Conservation (phyloP, 2,113 vertebrate genomes). For the Dasyprocta punctata region DNA sequence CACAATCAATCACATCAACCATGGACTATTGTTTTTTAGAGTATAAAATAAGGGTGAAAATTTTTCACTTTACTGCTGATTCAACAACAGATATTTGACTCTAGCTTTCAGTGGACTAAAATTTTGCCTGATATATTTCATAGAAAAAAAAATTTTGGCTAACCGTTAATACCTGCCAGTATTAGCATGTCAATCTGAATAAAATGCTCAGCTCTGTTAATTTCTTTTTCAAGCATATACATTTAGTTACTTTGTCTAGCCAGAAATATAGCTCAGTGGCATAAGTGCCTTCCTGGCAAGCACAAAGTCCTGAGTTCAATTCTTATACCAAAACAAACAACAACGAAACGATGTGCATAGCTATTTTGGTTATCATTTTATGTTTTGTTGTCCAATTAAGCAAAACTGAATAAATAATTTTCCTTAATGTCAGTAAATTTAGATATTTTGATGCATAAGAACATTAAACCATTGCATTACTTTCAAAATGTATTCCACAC, state of each 20-base stretch:
- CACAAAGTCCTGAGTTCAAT: too few relatives aligned
- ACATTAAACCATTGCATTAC: neutral
- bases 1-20: neutral
- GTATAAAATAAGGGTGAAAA: neutral
- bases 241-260: neutral
- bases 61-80: neutral
- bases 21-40: neutral
- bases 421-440: conserved; percentile 35
- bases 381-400: neutral
- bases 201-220: neutral
- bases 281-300: too few relatives aligned
- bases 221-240: neutral
- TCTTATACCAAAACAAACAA: too few relatives aligned
- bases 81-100: conserved; percentile 17
- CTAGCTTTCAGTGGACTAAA: neutral
- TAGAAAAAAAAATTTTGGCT: neutral
- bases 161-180: neutral
- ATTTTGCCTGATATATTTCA: neutral
- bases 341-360: too few relatives aligned
- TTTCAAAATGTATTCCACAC: neutral
- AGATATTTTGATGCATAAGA: neutral
- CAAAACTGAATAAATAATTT: neutral
- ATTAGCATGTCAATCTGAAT: neutral
- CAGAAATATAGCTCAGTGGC: too few relatives aligned
- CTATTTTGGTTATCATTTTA: conserved; percentile 33